Evolutionary conservation across 2,888 invertebrate genomes (phyloP), one percentile per base, ranked within the genome.

Genomic region (Matsumyia berberina): DNA sequence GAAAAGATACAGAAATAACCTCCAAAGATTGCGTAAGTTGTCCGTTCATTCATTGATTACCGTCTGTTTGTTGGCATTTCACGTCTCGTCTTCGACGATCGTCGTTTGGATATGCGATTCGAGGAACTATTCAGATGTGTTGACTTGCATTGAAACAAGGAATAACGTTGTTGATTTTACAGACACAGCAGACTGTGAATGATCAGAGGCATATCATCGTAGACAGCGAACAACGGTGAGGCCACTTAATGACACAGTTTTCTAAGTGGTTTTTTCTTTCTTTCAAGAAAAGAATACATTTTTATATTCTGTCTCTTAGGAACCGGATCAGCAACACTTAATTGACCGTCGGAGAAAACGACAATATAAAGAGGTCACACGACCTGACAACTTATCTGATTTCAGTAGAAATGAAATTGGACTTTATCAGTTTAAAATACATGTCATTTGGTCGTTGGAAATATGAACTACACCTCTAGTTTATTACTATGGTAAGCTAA

Each of bases 301-400:
- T 51, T n/a, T 64, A 37, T 72, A 42, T 69, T 73, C 39, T 76
- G 57, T 70, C 46, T 57, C 44, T 66, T 15, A 15, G 35, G 31
- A 82, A 82, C 81, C 81, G 81, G 81, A 82, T 82, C 19, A 66
- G 42, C 44, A 60, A 15, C 35, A 62, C 33, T 60, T 37, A 51
- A 70, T 46, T 51, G 37, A 57, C 58, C 53, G 17, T 44, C 60
- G 33, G 37, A 66, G 39, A 67, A 67, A 74, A 64, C 39, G 29
- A 46, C 29, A 60, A 42, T 44, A n/a, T 49, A 74, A 81, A 62
- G 29, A 70, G 74, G 69, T 64, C 76, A 70, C 49, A 57, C 8
- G 9, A 55, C 49, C 44, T 62, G 42, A n/a, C 57, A 58, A 35
- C 70, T 60, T 70, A 55, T 19, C 33, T 39, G 33, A 9, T 31